Conservation (phyloP, 2,113 vertebrate species). For the Aldabrachelys gigantea region DNA sequence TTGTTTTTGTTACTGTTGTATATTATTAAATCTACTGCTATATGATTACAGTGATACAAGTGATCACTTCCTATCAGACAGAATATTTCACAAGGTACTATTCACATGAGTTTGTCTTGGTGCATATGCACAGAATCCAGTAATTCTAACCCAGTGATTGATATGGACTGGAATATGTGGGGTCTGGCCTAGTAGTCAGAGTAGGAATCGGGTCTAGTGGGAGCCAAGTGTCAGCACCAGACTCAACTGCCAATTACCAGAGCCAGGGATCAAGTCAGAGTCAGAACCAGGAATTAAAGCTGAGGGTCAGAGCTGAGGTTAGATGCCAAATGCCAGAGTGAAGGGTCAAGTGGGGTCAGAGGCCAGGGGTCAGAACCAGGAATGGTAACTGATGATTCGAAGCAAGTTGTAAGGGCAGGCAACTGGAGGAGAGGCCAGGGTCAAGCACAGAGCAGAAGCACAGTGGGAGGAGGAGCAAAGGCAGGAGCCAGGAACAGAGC, state of each 20-base stretch:
- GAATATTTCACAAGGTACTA: not conserved
- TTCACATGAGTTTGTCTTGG: not conserved
- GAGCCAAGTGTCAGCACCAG: not conserved
- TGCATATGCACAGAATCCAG: not conserved
- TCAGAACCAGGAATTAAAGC: no score
- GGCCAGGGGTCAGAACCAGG: not conserved
- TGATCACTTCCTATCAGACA: not conserved
- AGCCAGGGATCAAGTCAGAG: not conserved
- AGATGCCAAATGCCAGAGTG: not conserved
- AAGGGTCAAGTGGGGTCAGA: not conserved
- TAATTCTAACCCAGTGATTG: not conserved
- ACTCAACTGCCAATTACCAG: not conserved
- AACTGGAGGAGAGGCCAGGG: not conserved
- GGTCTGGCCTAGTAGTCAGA: not conserved
- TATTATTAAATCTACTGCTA: not conserved
- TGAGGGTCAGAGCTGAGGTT: not conserved
- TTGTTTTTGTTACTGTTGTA: not conserved
- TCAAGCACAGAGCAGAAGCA: not conserved
- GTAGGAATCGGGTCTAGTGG: not conserved
- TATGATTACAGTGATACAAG: not conserved
- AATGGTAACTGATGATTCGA: not conserved
- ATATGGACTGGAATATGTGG: not conserved
- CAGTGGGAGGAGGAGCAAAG: not conserved
- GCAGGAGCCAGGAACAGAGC: not conserved
- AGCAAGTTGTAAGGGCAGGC: not conserved